These are phyloP conservation scores for Hydraecia micacea DNA, from an alignment of 2,888 invertebrate species.

Conservation along the genomic window DNA sequence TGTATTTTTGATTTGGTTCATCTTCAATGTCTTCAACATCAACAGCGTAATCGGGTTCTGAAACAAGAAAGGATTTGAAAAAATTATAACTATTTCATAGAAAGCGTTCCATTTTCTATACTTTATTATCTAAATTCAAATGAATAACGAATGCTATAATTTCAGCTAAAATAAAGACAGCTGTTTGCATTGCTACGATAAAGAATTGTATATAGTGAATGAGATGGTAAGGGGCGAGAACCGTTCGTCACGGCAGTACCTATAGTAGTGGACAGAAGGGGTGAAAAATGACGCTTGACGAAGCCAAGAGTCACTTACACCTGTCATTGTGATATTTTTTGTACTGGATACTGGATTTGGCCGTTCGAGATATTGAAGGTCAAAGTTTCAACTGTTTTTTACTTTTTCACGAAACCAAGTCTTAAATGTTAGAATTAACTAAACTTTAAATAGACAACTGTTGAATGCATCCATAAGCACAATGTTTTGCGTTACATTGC, in stretches of 20 bases:
- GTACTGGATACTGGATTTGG: neutral
- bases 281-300: neutral
- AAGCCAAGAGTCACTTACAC: neutral
- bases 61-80: conserved; percentile 56
- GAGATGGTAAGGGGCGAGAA: neutral
- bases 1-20: conserved; percentile 80
- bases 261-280: neutral
- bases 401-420: neutral
- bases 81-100: neutral
- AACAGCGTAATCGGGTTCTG: conserved; percentile 83
- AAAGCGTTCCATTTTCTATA: neutral
- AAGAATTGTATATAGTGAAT: neutral
- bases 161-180: neutral
- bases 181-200: neutral
- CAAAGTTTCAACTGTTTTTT: neutral
- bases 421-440: neutral
- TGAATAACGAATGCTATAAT: neutral
- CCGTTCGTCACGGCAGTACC: no score
- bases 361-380: neutral
- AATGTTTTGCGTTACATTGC: neutral
- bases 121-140: neutral
- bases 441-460: neutral
- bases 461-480: no score
- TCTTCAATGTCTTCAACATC: conserved; percentile 83
- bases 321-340: neutral